Base-by-base conservation (phyloP, 2,888 invertebrate genomes). In the Aproaerema taeniolella region DNA sequence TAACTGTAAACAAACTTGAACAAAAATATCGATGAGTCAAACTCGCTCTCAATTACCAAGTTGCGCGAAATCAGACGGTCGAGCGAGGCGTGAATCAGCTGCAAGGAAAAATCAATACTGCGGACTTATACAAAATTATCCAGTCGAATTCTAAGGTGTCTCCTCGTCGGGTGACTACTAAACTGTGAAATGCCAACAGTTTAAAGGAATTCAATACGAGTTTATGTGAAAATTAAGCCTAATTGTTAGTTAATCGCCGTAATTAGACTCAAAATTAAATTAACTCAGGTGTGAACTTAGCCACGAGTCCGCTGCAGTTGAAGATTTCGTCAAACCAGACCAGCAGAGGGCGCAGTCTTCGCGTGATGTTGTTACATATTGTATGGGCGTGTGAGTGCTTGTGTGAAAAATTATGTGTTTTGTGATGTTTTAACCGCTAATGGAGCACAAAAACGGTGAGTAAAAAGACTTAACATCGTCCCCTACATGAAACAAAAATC, bases 311-410 rank as follows among this genome's bases (percentile, higher is more conserved):
- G 50, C 45, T 59, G 60, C 57, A 64, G 54, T 66, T 58, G 34
- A 35, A 11, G 35, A 37, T 28, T 49, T 54, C 50, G 56, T 53
- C n/a, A 47, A 65, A 55, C 53, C 49, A n/a, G n/a, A n/a, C n/a
- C 78, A 58, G 69, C 76, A 85, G 86, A 79, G 76, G 83, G 80
- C 83, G 85, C 77, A 81, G 80, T 78, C 60, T 70, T 77, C 74
- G 72, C 82, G 83, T 85, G 81, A 83, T 85, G 81, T 83, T 82
- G 76, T 77, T 81, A 72, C 80, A 73, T 73, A 73, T 67, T 57
- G 77, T 75, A 77, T 74, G 85, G 86, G 87, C 85, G 87, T 86
- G 81, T 81, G 76, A 82, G 83, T 85, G 85, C 79, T 81, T 78
- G 85, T 82, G 82, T 72, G 72, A 75, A 81, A 73, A 75, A 70